phyloP scores from a whole-genome alignment of 2,888 invertebrate species.

The Drosophila nr. perissopoda region DNA sequence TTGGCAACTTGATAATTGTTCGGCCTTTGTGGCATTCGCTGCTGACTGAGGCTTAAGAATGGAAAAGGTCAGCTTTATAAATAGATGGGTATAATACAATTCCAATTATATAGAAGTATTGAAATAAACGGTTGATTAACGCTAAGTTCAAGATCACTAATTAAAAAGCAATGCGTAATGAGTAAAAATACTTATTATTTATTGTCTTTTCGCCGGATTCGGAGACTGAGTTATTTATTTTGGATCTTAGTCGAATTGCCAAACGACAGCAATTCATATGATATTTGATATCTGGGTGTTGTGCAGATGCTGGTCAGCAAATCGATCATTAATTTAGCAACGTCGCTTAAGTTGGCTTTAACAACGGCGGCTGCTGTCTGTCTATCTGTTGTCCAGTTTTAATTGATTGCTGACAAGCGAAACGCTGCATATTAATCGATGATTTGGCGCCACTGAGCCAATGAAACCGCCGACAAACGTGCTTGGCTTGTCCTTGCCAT shows the following conservation, averaged over 20 bases:
- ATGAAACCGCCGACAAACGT: constrained; percentile 22
- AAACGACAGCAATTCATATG: constrained; percentile 28
- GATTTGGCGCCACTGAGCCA: constrained; percentile 48
- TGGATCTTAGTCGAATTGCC: constrained; percentile 23
- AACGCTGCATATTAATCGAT: constrained; percentile 56
- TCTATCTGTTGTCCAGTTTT: constrained; percentile 28
- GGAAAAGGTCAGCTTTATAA: constrained; percentile 46
- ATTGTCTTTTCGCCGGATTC: constrained; percentile 38
- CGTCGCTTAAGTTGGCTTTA: constrained; percentile 51
- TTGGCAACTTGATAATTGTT: constrained; percentile 59
- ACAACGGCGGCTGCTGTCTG: constrained; percentile 24
- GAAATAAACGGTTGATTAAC: constrained; percentile 56
- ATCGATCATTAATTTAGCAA: constrained; percentile 55
- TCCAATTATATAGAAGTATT: constrained; percentile 41
- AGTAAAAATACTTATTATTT: constrained; percentile 13
- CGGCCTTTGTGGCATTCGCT: constrained; percentile 38
- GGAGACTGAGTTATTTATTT: constrained; percentile 1
- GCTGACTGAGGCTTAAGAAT: constrained; percentile 29
- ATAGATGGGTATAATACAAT: constrained; percentile 44
- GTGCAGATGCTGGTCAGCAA: constrained; percentile 12
- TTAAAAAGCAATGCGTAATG: constrained; percentile 51
- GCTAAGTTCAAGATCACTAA: constrained; percentile 62
- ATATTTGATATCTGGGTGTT: constrained; percentile 36
- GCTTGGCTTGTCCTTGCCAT: constrained; percentile 60
- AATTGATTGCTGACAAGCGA: constrained; percentile 65